These are phyloP conservation scores for Eupeodes corollae DNA, from an alignment of 1,140 invertebrate species.

Conservation along the genomic window DNA sequence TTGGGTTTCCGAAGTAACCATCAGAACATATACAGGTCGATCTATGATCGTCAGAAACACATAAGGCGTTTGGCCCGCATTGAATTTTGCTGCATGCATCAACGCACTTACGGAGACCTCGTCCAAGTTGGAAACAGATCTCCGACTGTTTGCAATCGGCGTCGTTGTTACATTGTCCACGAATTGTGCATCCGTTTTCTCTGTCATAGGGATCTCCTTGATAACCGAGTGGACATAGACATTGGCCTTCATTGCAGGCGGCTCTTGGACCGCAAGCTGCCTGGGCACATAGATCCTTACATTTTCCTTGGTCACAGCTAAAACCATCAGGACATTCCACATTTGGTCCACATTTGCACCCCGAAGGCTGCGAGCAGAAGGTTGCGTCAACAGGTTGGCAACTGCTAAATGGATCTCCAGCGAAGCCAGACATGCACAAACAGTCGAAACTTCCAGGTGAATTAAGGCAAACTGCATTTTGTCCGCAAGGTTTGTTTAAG, in stretches of 20 bases:
- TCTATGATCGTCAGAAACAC: constrained; percentile 67
- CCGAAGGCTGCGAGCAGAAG: constrained; percentile 53
- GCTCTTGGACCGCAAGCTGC: constrained; percentile 71
- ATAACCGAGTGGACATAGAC: constrained; percentile 66
- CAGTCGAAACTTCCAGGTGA: constrained; percentile 79
- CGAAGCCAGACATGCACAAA: constrained; percentile 65
- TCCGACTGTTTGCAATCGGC: constrained; percentile 66
- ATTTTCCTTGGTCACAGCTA: constrained; percentile 55
- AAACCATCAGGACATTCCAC: constrained; percentile 64
- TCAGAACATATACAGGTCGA: constrained; percentile 75
- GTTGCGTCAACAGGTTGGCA: constrained; percentile 56
- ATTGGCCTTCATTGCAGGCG: constrained; percentile 65
- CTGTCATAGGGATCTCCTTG: constrained; percentile 65
- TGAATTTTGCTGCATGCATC: constrained; percentile 77
- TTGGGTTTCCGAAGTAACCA: constrained; percentile 67
- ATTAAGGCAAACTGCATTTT: constrained; percentile 79
- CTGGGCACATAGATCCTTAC: constrained; percentile 59
- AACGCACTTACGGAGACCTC: constrained; percentile 65
- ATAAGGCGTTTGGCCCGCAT: constrained; percentile 81
- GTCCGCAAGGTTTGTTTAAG: constrained; percentile 64
- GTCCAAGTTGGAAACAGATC: constrained; percentile 74
- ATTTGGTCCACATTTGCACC: constrained; percentile 57
- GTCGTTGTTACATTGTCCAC: constrained; percentile 65
- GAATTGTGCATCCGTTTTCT: constrained; percentile 52
- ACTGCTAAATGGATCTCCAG: constrained; percentile 74